Evolutionary conservation across 2,888 invertebrate species (phyloP).

Genomic region (Drosophila paracracens): DNA sequence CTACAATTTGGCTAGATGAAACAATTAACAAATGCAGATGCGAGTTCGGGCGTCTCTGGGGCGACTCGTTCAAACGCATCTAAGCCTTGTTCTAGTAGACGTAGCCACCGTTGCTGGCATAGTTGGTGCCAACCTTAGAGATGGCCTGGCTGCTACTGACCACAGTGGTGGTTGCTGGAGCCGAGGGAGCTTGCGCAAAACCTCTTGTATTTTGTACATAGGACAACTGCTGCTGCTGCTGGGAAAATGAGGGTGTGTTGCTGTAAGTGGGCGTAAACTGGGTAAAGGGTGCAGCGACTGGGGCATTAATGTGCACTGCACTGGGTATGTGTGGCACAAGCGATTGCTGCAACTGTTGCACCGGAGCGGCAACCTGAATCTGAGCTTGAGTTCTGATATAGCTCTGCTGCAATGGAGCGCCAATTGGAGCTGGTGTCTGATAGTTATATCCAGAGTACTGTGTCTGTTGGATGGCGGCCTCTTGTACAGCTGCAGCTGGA

Average conservation of each 20-base stretch:
- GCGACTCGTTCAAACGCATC: constrained; percentile 54
- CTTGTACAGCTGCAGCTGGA: constrained; percentile 24
- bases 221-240: constrained; percentile 49
- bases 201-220: constrained; percentile 20
- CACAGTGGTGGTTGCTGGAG: constrained; percentile 24
- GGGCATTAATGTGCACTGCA: constrained; percentile 18
- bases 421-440: constrained; percentile 29
- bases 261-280: constrained; percentile 31
- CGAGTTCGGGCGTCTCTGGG: constrained; percentile 50
- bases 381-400: constrained; percentile 24
- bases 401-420: constrained; percentile 29
- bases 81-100: constrained; percentile 59
- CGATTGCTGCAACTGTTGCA: constrained; percentile 30
- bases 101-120: constrained; percentile 77
- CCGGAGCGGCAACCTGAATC: constrained; percentile 25
- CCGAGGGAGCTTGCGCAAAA: constrained; percentile 15
- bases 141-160: constrained; percentile 21
- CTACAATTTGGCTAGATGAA: constrained; percentile 66
- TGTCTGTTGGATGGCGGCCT: constrained; percentile 16
- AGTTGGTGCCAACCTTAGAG: constrained; percentile 62
- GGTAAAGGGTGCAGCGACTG: constrained; percentile 11
- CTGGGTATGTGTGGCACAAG: constrained; percentile 10
- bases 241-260: constrained; percentile 27
- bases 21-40: constrained; percentile 40
- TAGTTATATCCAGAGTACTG: constrained; percentile 45